These are phyloP conservation scores for Lampris megalopsis DNA, from an alignment of 2,113 vertebrate genomes.

Conservation along the genomic window DNA sequence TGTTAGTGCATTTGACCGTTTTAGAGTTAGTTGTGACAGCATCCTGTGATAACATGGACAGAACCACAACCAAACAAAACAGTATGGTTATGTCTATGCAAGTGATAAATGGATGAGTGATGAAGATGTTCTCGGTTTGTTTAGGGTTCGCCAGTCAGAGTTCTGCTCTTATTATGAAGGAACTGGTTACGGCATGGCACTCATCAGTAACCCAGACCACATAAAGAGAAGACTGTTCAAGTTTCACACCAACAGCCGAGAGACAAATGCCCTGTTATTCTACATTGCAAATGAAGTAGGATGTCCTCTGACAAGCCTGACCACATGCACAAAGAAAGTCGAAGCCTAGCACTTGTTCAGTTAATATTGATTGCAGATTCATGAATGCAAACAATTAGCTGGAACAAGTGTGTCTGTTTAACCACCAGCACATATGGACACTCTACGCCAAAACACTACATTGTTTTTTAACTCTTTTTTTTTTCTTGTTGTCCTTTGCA, in stretches of 20 bases:
- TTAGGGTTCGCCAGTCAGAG: constrained; percentile 36
- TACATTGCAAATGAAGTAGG: constrained; percentile 85
- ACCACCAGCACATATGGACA: neutral
- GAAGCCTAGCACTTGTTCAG: neutral
- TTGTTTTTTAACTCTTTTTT: neutral
- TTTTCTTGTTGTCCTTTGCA: constrained; percentile 50
- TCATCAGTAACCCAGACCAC: constrained; percentile 12
- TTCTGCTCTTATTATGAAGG: constrained; percentile 86
- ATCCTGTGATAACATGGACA: no score
- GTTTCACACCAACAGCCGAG: constrained; percentile 83
- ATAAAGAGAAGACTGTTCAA: constrained; percentile 56
- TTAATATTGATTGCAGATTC: neutral
- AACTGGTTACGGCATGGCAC: constrained; percentile 85
- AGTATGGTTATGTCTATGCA: no score
- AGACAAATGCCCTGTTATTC: constrained; percentile 86
- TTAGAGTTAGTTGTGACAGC: no score
- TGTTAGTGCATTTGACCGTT: no score
- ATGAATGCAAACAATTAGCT: neutral
- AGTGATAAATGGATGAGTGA: no score
- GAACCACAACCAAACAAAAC: no score
- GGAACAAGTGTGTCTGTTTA: neutral
- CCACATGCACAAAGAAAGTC: no score
- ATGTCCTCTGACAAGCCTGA: neutral
- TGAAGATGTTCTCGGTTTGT: neutral
- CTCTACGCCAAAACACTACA: neutral